These are phyloP conservation scores for Argyra leucocephala DNA, from an alignment of 2,888 invertebrate species.

Conservation along the genomic window DNA sequence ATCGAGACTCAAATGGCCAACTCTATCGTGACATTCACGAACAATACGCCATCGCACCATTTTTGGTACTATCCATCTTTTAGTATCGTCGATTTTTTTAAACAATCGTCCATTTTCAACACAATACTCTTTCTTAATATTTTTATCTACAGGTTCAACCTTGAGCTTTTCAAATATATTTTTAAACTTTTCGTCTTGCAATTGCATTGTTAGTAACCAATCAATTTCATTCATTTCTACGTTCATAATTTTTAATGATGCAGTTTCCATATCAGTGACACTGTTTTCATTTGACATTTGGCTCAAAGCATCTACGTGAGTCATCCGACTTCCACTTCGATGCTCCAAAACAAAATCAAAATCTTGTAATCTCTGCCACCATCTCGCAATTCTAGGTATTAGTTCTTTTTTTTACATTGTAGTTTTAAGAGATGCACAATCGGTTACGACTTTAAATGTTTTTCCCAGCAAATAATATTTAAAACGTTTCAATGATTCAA, in stretches of 20 bases:
- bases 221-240: no score
- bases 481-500: no score
- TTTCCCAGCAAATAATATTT: no score
- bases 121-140: neutral
- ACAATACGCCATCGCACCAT: slow-evolving; percentile 22
- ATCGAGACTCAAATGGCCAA: slow-evolving; percentile 23
- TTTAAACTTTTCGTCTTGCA: neutral
- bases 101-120: slow-evolving; percentile 19
- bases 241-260: no score
- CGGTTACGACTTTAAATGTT: no score
- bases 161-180: neutral
- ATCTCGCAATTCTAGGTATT: slow-evolving; percentile 16
- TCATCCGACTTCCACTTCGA: no score
- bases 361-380: slow-evolving; percentile 15
- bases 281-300: no score
- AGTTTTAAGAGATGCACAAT: no score
- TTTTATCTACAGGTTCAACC: neutral
- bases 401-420: slow-evolving; percentile 16
- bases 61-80: slow-evolving; percentile 23
- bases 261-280: no score
- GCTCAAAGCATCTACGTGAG: no score
- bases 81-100: slow-evolving; percentile 13
- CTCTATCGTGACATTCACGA: slow-evolving; percentile 24
- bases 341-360: slow-evolving; percentile 17
- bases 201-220: slow-evolving; percentile 1